phyloP scores from a whole-genome alignment of 2,113 vertebrate genomes.

The Glaucomys volans region DNA sequence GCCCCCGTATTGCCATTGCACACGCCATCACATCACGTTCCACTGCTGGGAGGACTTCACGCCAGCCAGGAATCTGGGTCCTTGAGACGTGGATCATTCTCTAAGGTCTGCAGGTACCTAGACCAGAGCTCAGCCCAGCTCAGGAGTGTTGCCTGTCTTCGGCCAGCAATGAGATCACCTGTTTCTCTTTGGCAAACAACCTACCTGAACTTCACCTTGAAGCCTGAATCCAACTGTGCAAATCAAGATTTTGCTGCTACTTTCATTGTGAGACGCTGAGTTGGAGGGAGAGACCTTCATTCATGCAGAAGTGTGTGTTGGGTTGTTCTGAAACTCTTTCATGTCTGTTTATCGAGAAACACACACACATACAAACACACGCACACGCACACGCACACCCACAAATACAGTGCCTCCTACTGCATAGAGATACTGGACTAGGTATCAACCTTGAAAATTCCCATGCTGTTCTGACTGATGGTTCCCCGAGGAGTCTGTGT shows the following conservation, averaged over 20 bases:
- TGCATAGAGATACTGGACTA: neutral
- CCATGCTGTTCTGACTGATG: fast-evolving
- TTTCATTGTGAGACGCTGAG: fast-evolving
- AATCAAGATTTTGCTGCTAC: no score
- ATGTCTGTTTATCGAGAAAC: neutral
- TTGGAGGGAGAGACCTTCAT: neutral
- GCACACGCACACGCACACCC: neutral
- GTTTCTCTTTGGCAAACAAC: neutral
- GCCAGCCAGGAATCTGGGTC: fast-evolving
- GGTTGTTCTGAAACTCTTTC: neutral
- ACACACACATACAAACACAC: neutral
- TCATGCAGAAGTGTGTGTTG: neutral
- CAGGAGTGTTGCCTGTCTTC: neutral
- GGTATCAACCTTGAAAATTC: fast-evolving
- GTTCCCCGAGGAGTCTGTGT: fast-evolving
- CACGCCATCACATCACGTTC: fast-evolving
- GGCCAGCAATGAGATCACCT: neutral
- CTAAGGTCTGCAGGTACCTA: neutral
- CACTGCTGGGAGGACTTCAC: fast-evolving
- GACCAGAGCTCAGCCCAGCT: fast-evolving
- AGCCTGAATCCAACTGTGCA: neutral
- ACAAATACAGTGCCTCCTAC: no score
- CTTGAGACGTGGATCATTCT: neutral
- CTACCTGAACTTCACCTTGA: neutral
- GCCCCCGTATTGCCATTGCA: no score